Evolutionary conservation across 1,140 invertebrate species (phyloP).

Genomic region (Reticulitermes speratus): DNA sequence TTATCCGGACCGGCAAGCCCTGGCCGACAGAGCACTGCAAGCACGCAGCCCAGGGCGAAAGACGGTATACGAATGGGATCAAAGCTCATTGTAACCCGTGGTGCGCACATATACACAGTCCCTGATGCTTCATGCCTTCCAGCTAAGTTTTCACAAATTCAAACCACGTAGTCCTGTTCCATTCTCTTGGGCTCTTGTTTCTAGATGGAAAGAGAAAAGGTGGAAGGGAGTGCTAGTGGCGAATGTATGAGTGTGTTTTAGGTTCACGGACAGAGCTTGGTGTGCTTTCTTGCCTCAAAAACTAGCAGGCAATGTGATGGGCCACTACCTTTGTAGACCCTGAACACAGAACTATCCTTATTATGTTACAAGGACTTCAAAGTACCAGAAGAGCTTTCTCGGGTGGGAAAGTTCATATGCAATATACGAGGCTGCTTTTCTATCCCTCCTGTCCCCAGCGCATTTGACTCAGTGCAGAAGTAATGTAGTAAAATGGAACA

Average conservation of each 20-base stretch:
- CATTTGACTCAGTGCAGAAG: background rate
- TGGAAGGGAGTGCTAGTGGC: background rate
- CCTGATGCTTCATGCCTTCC: slow-evolving; percentile 5
- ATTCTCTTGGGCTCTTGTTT: slow-evolving; percentile 18
- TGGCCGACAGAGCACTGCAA: background rate
- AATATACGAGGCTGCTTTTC: background rate
- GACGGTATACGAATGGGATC: background rate
- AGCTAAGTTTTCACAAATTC: slow-evolving; percentile 10
- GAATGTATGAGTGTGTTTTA: background rate
- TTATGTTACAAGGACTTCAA: background rate
- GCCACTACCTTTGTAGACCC: background rate
- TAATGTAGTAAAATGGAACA: background rate
- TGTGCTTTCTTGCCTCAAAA: background rate
- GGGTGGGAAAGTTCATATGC: background rate
- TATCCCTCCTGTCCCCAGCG: background rate
- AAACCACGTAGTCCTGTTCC: slow-evolving; percentile 10
- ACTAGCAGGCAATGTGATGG: background rate
- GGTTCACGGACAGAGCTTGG: background rate
- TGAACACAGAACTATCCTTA: background rate
- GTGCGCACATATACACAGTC: background rate
- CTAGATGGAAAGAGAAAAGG: background rate
- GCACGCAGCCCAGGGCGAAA: background rate
- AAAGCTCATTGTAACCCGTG: background rate
- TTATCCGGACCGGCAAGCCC: background rate
- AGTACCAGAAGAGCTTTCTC: background rate